These are phyloP conservation scores for Eupithecia vulgata DNA, from an alignment of 2,888 invertebrate species.

Conservation along the genomic window DNA sequence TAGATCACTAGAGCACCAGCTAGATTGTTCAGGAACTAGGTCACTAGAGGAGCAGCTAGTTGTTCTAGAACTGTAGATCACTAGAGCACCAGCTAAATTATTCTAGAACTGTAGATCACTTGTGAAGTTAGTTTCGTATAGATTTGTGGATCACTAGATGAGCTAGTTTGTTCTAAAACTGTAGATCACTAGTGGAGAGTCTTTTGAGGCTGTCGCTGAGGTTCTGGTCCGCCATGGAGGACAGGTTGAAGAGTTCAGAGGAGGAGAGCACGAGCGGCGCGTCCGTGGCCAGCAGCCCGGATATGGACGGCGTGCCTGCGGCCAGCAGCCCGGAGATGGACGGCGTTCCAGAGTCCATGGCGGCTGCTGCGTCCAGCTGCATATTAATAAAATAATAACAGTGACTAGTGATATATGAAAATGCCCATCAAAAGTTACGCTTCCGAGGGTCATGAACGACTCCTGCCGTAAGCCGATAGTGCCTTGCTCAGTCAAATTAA, in stretches of 20 bases:
- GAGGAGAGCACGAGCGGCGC: constrained; percentile 67
- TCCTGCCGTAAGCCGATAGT: too few relatives aligned
- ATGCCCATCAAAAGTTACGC: too few relatives aligned
- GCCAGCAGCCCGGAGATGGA: constrained; percentile 56
- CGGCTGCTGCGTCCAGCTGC: constrained; percentile 35
- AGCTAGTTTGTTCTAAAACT: background rate
- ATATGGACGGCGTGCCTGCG: constrained; percentile 53
- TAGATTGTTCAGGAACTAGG: too few relatives aligned
- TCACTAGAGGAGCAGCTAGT: too few relatives aligned
- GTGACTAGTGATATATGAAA: too few relatives aligned
- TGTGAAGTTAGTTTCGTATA: too few relatives aligned
- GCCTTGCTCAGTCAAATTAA: too few relatives aligned
- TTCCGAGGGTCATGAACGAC: too few relatives aligned
- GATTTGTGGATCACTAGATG: background rate
- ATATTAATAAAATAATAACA: too few relatives aligned
- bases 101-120: constrained; percentile 49
- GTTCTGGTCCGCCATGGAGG: constrained; percentile 50
- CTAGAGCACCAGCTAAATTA: background rate
- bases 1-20: background rate
- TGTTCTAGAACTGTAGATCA: background rate
- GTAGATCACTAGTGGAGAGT: constrained; percentile 62
- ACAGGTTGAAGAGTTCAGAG: constrained; percentile 78
- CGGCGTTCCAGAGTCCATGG: constrained; percentile 47
- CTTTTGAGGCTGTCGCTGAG: constrained; percentile 62
- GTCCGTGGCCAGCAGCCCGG: constrained; percentile 57